Evolutionary conservation across 2,797 vertebrate species (phyloP).

Genomic region (Aphelocoma californica): DNA sequence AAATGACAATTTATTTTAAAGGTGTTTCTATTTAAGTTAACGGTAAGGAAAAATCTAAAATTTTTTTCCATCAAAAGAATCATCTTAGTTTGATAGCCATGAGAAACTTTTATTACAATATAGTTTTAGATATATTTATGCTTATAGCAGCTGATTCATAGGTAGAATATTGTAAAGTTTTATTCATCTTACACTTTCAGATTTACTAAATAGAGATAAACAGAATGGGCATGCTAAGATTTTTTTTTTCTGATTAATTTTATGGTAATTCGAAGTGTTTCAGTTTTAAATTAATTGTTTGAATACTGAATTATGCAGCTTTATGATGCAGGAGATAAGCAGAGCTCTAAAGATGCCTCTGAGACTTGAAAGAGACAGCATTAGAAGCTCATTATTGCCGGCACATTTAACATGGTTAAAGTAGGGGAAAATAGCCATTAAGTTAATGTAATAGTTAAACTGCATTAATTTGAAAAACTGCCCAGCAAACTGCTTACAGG

Average conservation of each 20-base stretch:
- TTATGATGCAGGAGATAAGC: constrained; percentile 84
- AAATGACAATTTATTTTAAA: constrained; percentile 15
- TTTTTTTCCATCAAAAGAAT: not conserved
- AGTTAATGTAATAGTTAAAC: constrained; percentile 84
- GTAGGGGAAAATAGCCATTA: constrained; percentile 81
- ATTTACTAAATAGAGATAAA: constrained; percentile 59
- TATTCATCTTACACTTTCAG: constrained; percentile 45
- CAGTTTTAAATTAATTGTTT: constrained; percentile 82
- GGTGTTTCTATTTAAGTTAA: constrained; percentile 22
- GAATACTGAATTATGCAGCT: constrained; percentile 82
- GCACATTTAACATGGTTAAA: constrained; percentile 84
- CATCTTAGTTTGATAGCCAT: not conserved
- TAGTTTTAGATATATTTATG: not conserved
- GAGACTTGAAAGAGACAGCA: constrained; percentile 78
- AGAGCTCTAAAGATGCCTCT: constrained; percentile 79
- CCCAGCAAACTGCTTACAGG: constrained; percentile 56
- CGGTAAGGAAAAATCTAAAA: not conserved
- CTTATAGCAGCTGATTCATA: not conserved
- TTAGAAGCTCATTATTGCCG: constrained; percentile 81
- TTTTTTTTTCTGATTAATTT: constrained; percentile 74
- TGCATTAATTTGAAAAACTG: constrained; percentile 80
- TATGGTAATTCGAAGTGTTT: constrained; percentile 73
- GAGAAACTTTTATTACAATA: not conserved
- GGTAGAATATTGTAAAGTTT: not conserved
- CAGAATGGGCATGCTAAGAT: constrained; percentile 41